Percentiles rank a stretch among this genome's conserved stretches.
Evolutionary conservation across 2,888 invertebrate genomes (phyloP).

Genomic region (Emmelina monodactyla): DNA sequence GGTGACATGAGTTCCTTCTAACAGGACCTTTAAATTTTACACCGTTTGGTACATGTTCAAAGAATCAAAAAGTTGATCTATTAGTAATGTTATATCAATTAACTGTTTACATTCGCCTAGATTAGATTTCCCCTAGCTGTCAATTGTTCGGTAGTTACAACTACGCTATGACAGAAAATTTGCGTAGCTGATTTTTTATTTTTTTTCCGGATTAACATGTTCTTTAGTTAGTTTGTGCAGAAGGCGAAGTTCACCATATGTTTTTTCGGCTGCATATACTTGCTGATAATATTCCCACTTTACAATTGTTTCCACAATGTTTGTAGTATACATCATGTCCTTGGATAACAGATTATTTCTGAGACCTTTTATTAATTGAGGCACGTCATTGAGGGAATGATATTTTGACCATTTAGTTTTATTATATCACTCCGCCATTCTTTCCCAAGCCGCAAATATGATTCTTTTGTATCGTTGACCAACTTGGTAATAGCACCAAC

Average conservation of each 20-base stretch:
- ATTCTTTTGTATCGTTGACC: slow-evolving; percentile 15
- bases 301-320: not conserved
- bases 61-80: slow-evolving; percentile 15
- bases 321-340: slow-evolving; percentile 12
- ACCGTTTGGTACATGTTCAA: slow-evolving; percentile 13
- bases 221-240: slow-evolving; percentile 20
- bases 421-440: no score
- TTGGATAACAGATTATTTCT: slow-evolving; percentile 19
- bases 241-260: not conserved
- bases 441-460: no score
- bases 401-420: no score
- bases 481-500: slow-evolving; percentile 17
- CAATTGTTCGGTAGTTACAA: slow-evolving; percentile 16
- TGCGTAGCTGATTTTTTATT: slow-evolving; percentile 20
- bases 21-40: slow-evolving; percentile 15
- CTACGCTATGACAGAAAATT: slow-evolving; percentile 21
- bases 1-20: slow-evolving; percentile 8
- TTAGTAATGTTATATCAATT: slow-evolving; percentile 7
- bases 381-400: slow-evolving; percentile 19
- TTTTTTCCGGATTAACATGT: slow-evolving; percentile 18
- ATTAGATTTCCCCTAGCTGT: slow-evolving; percentile 12
- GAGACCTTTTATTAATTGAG: slow-evolving; percentile 20
- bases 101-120: slow-evolving; percentile 12
- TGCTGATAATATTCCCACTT: not conserved
- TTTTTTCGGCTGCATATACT: not conserved